A percentile compares a stretch with the other conserved stretches of the same genome.
Evolutionary conservation across 2,113 vertebrate species (phyloP).

Genomic region (Onychorhynchus coronatus): DNA sequence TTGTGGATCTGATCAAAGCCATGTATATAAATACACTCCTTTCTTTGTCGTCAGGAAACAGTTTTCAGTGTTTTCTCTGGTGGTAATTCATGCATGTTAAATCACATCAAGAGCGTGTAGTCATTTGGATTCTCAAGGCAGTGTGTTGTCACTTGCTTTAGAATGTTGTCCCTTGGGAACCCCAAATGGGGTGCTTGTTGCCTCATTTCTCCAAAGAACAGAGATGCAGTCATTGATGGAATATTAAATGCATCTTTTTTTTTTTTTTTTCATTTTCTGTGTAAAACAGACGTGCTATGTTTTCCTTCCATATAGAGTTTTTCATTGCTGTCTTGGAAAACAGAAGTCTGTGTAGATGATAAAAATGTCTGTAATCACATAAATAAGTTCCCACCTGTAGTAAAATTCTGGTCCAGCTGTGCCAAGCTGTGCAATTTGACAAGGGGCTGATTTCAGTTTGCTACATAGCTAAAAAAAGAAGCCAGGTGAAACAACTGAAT

Average conservation of each 20-base stretch:
- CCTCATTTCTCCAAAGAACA: background rate
- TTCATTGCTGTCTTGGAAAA: background rate
- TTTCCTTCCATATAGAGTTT: background rate
- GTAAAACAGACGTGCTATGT: background rate
- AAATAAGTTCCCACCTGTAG: background rate
- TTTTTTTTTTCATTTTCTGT: background rate
- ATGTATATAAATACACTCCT: background rate
- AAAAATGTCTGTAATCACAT: background rate
- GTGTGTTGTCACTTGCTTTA: background rate
- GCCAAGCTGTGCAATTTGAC: background rate
- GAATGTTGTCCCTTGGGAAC: background rate
- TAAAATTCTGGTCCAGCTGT: background rate
- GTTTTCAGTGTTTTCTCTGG: background rate
- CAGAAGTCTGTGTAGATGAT: background rate
- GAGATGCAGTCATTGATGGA: background rate
- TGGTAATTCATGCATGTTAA: background rate
- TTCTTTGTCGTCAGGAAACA: background rate
- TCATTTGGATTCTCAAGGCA: background rate
- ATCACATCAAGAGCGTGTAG: background rate
- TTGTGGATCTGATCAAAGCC: background rate
- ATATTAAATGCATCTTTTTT: background rate
- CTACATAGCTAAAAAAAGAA: constrained; percentile 20
- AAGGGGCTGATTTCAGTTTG: background rate
- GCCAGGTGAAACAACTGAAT: constrained; percentile 38
- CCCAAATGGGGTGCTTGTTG: background rate